phyloP scores from a whole-genome alignment of 2,797 vertebrate species.

The Scolopax bukidnonensis region DNA sequence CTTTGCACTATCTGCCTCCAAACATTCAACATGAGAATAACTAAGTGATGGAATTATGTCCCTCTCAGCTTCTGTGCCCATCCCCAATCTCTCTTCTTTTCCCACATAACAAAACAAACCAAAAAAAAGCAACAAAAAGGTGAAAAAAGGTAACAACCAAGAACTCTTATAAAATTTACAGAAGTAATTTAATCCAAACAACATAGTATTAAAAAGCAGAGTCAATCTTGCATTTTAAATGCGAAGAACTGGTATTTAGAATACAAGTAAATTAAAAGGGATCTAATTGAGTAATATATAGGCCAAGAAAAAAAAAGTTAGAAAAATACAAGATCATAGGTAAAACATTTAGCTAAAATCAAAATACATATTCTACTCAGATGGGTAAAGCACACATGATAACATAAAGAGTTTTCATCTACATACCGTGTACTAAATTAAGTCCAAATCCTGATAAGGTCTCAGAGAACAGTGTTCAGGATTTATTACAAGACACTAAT shows the following conservation, averaged over 20 bases:
- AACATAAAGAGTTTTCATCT: neutral
- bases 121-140: neutral
- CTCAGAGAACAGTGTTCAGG: neutral
- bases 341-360: neutral
- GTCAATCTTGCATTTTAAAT: neutral
- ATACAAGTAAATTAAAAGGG: neutral
- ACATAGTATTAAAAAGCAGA: neutral
- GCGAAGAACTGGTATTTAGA: neutral
- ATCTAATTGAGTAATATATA: neutral
- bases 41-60: neutral
- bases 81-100: neutral
- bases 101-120: neutral
- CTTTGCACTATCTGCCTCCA: neutral
- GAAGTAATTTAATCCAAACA: neutral
- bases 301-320: neutral
- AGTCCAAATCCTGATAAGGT: neutral
- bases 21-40: neutral
- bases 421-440: neutral
- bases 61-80: neutral
- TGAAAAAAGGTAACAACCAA: neutral
- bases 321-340: neutral
- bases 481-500: neutral
- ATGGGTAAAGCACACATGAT: neutral
- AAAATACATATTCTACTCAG: neutral
- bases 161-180: neutral